A percentile compares a stretch with the other conserved stretches of the same genome.
phyloP scores from a whole-genome alignment of 2,797 vertebrate species.

The Tinamus major region DNA sequence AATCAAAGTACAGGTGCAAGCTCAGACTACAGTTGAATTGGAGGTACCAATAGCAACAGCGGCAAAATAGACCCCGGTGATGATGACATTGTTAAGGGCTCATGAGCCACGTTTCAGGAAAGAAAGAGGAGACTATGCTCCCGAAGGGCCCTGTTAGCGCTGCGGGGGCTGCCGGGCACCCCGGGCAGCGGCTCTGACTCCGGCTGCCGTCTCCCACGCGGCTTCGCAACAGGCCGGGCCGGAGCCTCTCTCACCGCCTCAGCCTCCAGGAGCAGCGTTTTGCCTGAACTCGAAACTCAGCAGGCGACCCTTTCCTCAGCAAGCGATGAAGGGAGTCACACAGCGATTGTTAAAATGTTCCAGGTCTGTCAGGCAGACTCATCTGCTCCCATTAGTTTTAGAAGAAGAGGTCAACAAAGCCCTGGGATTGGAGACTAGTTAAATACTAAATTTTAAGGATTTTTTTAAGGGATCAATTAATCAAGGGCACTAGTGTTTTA shows the following conservation, averaged over 20 bases:
- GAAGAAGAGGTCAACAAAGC: not conserved
- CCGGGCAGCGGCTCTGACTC: not conserved
- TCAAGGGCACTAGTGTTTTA: not conserved
- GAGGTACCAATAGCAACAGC: not conserved
- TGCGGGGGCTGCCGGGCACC: not conserved
- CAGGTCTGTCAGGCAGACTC: not conserved
- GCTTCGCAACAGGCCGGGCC: rapidly evolving
- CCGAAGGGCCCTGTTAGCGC: not conserved
- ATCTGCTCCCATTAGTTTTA: not conserved
- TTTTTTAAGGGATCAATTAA: not conserved
- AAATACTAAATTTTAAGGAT: not conserved
- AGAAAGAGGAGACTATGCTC: not conserved
- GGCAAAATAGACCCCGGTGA: not conserved
- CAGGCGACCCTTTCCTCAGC: not conserved
- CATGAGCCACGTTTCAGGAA: not conserved
- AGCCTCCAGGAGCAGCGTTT: not conserved
- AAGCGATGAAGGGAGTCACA: not conserved
- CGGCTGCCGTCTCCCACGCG: not conserved
- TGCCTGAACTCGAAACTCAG: not conserved
- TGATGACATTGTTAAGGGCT: not conserved
- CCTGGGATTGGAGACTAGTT: not conserved
- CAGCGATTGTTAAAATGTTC: not conserved
- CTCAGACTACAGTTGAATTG: not conserved
- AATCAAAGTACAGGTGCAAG: not conserved
- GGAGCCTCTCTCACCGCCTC: not conserved